Conservation (phyloP, 2,113 vertebrate genomes). For the Podilymbus podiceps region DNA sequence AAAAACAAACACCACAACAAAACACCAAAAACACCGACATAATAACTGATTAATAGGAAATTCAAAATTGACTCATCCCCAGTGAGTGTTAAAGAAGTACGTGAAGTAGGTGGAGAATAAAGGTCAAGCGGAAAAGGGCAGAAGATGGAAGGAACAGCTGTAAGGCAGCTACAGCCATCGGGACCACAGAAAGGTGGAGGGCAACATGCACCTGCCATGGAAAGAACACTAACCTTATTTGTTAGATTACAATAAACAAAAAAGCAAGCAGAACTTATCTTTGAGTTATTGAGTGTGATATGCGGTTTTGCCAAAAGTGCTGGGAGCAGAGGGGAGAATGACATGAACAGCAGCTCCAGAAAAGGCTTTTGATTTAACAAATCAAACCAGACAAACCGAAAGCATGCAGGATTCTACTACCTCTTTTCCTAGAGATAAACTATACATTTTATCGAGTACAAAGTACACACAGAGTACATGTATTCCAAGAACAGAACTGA, state of each 20-base stretch:
- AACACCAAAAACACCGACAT: not conserved
- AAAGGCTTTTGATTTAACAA: not conserved
- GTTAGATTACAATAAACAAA: not conserved
- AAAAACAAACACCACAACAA: no score
- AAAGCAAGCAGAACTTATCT: not conserved
- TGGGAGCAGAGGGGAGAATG: not conserved
- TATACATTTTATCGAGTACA: not conserved
- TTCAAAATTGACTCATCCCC: not conserved
- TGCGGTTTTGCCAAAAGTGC: not conserved
- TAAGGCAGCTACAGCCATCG: not conserved
- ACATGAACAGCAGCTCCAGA: not conserved
- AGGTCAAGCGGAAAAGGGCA: not conserved
- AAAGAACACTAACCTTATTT: not conserved
- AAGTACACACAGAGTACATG: not conserved
- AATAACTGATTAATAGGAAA: not conserved
- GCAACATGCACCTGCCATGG: not conserved
- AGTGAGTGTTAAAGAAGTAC: not conserved
- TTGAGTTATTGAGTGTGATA: not conserved
- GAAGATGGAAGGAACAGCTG: not conserved
- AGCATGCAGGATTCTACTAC: fast-evolving
- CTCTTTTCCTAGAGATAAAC: not conserved
- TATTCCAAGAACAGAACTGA: not conserved
- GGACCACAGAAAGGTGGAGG: not conserved
- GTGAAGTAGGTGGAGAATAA: not conserved
- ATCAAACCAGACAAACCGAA: not conserved